Conservation (phyloP, 2,888 invertebrate genomes). For the Zele albiditarsus region DNA sequence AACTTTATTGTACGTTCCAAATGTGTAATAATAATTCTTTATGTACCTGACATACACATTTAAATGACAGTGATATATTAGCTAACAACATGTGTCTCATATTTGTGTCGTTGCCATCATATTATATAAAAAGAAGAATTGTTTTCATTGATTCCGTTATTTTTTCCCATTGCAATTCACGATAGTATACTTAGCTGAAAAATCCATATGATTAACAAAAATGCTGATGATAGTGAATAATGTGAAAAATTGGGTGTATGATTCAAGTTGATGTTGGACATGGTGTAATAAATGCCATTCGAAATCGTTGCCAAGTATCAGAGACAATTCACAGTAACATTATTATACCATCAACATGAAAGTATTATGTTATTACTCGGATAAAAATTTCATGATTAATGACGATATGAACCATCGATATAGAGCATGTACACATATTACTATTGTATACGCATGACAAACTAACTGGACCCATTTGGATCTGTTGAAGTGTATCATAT, state of each 20-base stretch:
- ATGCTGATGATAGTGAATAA: background rate
- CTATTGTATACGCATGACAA: no score
- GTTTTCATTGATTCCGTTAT: no score
- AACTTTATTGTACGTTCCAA: no score
- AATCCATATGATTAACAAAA: background rate
- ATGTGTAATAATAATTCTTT: no score
- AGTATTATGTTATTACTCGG: background rate
- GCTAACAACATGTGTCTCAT: no score
- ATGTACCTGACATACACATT: no score
- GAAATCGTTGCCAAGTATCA: background rate
- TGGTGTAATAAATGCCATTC: background rate
- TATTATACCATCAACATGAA: background rate
- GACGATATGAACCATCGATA: background rate
- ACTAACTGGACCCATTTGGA: background rate
- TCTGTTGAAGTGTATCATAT: background rate
- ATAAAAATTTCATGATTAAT: background rate
- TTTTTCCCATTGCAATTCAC: no score
- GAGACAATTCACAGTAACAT: background rate
- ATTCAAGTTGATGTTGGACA: background rate
- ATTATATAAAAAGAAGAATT: no score
- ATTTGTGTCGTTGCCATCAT: no score
- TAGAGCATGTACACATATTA: no score
- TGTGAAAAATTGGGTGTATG: background rate
- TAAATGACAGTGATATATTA: no score
- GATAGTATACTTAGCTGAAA: no score